Evolutionary conservation across 2,888 invertebrate genomes (phyloP).

Genomic region (Diaperis boleti): DNA sequence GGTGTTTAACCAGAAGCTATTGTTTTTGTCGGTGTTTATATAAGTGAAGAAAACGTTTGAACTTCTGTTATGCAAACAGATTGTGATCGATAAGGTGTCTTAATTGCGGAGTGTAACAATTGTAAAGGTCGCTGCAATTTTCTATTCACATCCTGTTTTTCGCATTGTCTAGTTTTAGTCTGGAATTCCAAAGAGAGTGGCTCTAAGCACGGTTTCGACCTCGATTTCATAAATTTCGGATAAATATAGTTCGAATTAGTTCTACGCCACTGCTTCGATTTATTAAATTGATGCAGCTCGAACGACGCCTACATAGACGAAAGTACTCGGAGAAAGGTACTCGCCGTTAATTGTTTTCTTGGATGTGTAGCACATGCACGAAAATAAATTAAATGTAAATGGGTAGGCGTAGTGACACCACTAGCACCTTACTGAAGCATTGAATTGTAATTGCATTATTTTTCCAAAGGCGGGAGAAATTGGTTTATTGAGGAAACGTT

Average conservation of each 20-base stretch:
- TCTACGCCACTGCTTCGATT: slow-evolving; percentile 22
- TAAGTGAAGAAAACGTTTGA: slow-evolving; percentile 13
- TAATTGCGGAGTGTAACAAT: slow-evolving; percentile 12
- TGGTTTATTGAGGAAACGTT: too few species aligned
- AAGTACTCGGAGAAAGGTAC: slow-evolving; percentile 31
- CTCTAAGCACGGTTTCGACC: slow-evolving; percentile 22
- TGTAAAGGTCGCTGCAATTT: slow-evolving; percentile 18
- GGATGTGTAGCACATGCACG: slow-evolving; percentile 15
- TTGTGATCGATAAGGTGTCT: slow-evolving; percentile 16
- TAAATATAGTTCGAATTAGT: slow-evolving; percentile 33
- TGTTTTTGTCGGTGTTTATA: slow-evolving; percentile 7
- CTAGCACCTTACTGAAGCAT: slow-evolving; percentile 14
- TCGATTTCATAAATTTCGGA: slow-evolving; percentile 19
- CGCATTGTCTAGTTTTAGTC: too few species aligned
- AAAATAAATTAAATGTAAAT: slow-evolving; percentile 23
- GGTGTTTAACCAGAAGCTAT: slow-evolving; percentile 6
- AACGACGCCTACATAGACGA: slow-evolving; percentile 27
- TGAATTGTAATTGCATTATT: slow-evolving; percentile 7
- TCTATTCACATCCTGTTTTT: background rate
- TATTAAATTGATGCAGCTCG: slow-evolving; percentile 22
- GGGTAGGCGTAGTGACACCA: slow-evolving; percentile 5
- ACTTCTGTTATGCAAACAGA: slow-evolving; percentile 11
- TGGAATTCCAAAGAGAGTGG: slow-evolving; percentile 13
- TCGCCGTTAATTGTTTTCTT: slow-evolving; percentile 13
- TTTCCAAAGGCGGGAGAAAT: background rate